These are phyloP conservation scores for Macaria liturata DNA, from an alignment of 2,888 invertebrate genomes.

Conservation along the genomic window DNA sequence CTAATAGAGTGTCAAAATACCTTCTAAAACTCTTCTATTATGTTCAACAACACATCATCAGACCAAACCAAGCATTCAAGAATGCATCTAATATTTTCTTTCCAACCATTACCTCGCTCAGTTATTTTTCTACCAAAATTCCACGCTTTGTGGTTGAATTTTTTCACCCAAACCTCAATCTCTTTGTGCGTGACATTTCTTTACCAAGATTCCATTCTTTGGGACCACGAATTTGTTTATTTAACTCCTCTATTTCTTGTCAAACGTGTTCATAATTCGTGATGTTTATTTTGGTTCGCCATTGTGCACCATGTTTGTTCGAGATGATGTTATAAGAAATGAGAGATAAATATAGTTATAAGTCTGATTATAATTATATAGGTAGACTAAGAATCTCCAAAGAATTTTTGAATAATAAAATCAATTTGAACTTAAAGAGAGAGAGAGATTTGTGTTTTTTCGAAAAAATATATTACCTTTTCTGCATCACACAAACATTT, in stretches of 20 bases:
- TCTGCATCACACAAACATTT: too few species aligned
- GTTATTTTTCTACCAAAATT: not conserved
- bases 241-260: slow-evolving; percentile 21
- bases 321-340: slow-evolving; percentile 17
- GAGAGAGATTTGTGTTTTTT: too few species aligned
- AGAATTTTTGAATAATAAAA: too few species aligned
- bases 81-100: slow-evolving; percentile 18
- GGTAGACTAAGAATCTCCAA: too few species aligned
- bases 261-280: slow-evolving; percentile 16
- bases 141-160: too few species aligned
- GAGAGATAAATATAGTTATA: slow-evolving; percentile 5
- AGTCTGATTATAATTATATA: too few species aligned
- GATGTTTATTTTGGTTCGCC: slow-evolving; percentile 19
- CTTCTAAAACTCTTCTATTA: too few species aligned
- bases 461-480: too few species aligned
- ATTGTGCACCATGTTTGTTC: slow-evolving; percentile 20
- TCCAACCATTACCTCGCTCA: not conserved
- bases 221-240: slow-evolving; percentile 14
- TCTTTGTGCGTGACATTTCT: slow-evolving; percentile 10
- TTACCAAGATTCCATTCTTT: slow-evolving; percentile 10
- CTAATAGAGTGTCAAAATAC: too few species aligned
- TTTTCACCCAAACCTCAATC: too few species aligned
- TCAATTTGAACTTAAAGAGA: too few species aligned
- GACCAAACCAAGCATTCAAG: slow-evolving; percentile 8
- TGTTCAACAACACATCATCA: too few species aligned